These are phyloP conservation scores for Ischnura elegans DNA, from an alignment of 2,888 invertebrate genomes.

Conservation along the genomic window DNA sequence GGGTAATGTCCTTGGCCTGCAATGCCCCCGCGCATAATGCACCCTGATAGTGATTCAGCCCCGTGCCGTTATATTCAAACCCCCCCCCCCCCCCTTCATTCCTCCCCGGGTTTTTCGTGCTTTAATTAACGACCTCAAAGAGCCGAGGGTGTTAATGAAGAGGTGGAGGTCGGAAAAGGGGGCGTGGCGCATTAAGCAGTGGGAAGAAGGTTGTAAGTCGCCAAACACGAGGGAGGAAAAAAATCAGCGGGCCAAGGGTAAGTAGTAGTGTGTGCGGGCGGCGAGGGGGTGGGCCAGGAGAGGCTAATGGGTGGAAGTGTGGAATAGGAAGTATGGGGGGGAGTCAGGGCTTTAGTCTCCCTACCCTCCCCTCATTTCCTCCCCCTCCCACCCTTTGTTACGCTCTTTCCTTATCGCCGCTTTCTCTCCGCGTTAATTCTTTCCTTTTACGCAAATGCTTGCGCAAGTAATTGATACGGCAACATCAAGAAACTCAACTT, in stretches of 20 bases:
- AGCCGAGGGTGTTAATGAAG: constrained; percentile 37
- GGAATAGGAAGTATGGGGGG: too few species aligned
- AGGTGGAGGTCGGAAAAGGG: not conserved
- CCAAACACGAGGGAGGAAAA: not conserved
- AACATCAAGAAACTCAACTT: too few species aligned
- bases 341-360: not conserved
- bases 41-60: not conserved
- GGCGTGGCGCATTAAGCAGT: not conserved
- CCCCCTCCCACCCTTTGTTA: too few species aligned
- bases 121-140: constrained; percentile 46
- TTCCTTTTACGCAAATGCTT: too few species aligned
- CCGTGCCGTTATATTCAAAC: not conserved
- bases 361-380: too few species aligned
- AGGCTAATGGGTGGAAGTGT: too few species aligned
- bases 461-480: too few species aligned
- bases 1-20: constrained; percentile 17
- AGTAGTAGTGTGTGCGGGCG: not conserved
- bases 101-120: not conserved
- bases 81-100: not conserved
- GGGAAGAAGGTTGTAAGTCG: not conserved
- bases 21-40: not conserved
- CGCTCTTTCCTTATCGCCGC: too few species aligned
- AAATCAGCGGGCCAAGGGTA: not conserved
- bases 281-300: not conserved
- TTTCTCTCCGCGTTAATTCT: too few species aligned